Base-by-base conservation (phyloP, 2,888 invertebrate species). In the Dicyrtoma fusca region DNA sequence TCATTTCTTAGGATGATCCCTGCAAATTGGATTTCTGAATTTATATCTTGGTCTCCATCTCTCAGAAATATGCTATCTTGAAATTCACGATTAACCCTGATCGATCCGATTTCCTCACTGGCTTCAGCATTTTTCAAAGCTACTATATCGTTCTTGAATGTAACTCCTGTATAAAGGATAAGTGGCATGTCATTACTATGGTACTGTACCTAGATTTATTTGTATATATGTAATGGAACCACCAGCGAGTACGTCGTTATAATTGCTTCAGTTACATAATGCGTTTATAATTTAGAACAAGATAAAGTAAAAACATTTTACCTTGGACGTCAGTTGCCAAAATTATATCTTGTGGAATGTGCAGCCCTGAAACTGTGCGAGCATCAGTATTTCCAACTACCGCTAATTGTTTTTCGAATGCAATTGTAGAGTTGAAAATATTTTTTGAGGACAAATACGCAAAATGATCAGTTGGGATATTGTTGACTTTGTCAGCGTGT, bases 371-470 rank as follows among this genome's bases (percentile, higher is more conserved):
- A 1, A 78, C 66, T 1, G 17, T 23, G 14, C 25, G 1, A 2
- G 70, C 53, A 1, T 47, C 0, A n/a, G 76, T 25, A 63, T 71
- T 55, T 2, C 65, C 68, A 1, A 42, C 0, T 4, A 71, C 64
- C 14, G 44, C 21, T 3, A 74, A 63, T 19, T 10, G 5, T 0
- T 59, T 21, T 57, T 49, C 19, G 68, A 79, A 72, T 14, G 65
- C 21, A 14, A 75, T 6, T 5, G 44, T 42, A 53, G 75, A 75
- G 13, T 70, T 53, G 65, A 79, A 78, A 8, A 57, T 26, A 49
- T 79, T 79, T n/a, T 72, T 61, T 4, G 65, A 68, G 23, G 61
- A 73, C 6, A 73, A 55, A 0, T 64, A 26, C 2, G 79, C 78
- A 11, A 80, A 63, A 23, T 73, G 34, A 26, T 73, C 44, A 0